phyloP scores from a whole-genome alignment of 2,797 vertebrate genomes.

The Trematomus bernacchii region DNA sequence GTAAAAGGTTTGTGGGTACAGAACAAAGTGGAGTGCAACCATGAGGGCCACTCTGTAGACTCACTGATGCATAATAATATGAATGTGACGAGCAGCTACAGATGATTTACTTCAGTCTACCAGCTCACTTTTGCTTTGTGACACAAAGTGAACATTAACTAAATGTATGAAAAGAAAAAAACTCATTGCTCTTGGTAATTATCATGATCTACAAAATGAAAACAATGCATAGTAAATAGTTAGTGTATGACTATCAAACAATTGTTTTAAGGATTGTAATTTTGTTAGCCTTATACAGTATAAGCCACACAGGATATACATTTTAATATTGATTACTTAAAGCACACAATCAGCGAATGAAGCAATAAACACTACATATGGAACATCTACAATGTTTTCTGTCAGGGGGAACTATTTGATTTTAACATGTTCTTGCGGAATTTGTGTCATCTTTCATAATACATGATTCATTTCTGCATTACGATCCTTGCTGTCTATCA shows the following conservation, averaged over 20 bases:
- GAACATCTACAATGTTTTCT: background rate
- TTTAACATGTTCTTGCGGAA: background rate
- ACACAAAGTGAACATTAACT: background rate
- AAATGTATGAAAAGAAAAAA: background rate
- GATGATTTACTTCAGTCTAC: background rate
- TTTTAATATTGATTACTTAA: background rate
- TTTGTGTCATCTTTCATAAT: slow-evolving; percentile 3
- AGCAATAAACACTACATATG: background rate
- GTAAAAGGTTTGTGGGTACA: background rate
- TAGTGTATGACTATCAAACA: background rate
- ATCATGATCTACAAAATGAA: background rate
- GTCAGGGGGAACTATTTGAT: background rate
- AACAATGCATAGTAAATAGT: background rate
- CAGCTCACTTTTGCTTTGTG: slow-evolving; percentile 1
- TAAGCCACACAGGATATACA: background rate
- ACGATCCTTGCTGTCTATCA: background rate
- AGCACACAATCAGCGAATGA: background rate
- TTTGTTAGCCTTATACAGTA: no score
- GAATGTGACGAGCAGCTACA: no score
- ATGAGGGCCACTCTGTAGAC: background rate
- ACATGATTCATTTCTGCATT: slow-evolving; percentile 1
- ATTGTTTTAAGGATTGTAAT: background rate
- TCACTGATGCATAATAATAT: background rate
- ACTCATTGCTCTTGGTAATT: background rate
- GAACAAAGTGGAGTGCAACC: background rate